Evolutionary conservation across 2,888 invertebrate species (phyloP).

Genomic region (Cryptus armator): DNA sequence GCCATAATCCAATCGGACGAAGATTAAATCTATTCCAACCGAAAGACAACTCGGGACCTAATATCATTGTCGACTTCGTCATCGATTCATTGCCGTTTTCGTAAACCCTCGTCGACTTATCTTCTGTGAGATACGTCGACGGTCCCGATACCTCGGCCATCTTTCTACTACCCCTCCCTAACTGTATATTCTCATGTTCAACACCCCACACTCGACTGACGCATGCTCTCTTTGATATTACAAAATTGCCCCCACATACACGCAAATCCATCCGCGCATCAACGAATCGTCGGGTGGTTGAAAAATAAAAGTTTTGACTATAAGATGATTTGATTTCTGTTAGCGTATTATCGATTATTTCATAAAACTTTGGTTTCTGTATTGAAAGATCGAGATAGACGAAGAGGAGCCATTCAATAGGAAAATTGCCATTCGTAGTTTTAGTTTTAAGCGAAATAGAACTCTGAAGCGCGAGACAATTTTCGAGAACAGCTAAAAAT

Average conservation of each 20-base stretch:
- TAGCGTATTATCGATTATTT: constrained; percentile 25
- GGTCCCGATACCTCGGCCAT: neutral
- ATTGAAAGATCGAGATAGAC: neutral
- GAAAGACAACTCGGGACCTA: neutral
- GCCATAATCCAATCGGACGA: neutral
- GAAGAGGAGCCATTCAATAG: neutral
- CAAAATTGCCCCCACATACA: constrained; percentile 5
- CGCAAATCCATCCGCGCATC: no score
- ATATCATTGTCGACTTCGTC: neutral
- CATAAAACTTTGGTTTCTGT: constrained; percentile 3
- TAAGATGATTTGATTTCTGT: constrained; percentile 8
- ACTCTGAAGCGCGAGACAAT: no score
- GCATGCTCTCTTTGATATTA: constrained; percentile 3
- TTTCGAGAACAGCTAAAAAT: no score
- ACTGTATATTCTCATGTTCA: neutral
- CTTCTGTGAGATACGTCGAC: neutral
- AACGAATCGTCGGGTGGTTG: neutral
- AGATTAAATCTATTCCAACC: no score
- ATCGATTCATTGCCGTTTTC: neutral
- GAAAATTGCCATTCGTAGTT: neutral
- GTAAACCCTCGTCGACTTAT: neutral
- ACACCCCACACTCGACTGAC: constrained; percentile 21
- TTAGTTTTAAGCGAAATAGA: neutral
- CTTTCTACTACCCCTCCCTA: neutral
- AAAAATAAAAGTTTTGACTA: constrained; percentile 35